Base-by-base conservation (phyloP, 1,140 invertebrate species). In the Caenorhabditis inopinata region DNA sequence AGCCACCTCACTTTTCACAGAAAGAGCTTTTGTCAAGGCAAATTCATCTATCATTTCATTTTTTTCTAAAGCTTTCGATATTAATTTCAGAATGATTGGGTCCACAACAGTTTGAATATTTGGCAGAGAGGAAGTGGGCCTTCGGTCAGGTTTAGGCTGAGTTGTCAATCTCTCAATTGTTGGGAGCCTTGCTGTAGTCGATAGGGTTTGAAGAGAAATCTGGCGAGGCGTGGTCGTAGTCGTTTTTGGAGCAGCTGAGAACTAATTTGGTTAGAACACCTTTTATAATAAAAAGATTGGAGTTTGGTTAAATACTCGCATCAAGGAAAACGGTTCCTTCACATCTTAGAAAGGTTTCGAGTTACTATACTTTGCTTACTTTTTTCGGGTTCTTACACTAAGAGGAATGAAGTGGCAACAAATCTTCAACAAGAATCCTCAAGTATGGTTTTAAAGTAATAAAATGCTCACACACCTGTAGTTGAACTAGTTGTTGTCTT, bases 11-110 rank as follows among this genome's bases (percentile, higher is more conserved):
- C 38, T 68, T 42, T 18, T 18, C 29, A 68, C 21, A 1, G 32
- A 68, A 0, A 68, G 58, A 38, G 58, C 58, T 21, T 68, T 29
- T 21, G 35, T 68, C 58, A 68, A 38, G 18, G 58, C 29, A 29
- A n/a, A 68, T 21, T 68, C 58, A 68, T 68, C 58, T 21, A 68
- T 68, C 58, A 68, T 68, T 38, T 68, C 58, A 42, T 68, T 68
- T 1, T 38, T 68, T 68, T 68, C 58, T 9, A 68, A 42, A 9
- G 58, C 58, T 11, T 68, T 68, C 21, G 58, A 68, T 21, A 68
- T 68, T 9, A 68, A 21, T 21, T 68, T 68, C 29, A 68, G n/a
- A 21, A 68, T 68, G 6, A 68, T 68, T 21, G 58, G 58, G n/a
- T 68, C 58, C 18, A 68, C 58, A 32, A 68, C 58, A 21, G 58